These are phyloP conservation scores for Macrocentrus cingulum DNA, from an alignment of 1,140 invertebrate genomes.

Conservation along the genomic window DNA sequence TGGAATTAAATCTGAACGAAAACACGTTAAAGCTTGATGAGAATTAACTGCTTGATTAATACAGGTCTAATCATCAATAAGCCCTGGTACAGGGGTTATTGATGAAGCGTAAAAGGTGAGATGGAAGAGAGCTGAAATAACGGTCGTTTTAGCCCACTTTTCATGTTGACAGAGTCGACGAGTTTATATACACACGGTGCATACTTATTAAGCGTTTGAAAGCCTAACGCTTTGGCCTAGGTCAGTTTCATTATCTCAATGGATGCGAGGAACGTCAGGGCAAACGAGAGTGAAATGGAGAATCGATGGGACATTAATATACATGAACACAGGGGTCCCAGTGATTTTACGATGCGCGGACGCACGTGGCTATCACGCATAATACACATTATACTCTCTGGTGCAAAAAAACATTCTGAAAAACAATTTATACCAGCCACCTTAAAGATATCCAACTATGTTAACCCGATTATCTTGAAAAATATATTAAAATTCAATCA, in stretches of 20 bases:
- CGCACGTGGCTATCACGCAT: not conserved
- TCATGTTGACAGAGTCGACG: not conserved
- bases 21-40: too few species aligned
- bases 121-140: not conserved
- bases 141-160: not conserved
- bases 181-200: not conserved
- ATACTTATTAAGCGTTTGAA: conserved; percentile 13
- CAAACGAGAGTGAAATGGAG: conserved; percentile 25
- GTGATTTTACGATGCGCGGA: conserved; percentile 12
- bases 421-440: too few species aligned
- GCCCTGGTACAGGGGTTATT: too few species aligned
- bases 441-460: too few species aligned
- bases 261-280: not conserved
- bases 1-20: too few species aligned
- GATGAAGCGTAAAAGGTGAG: too few species aligned
- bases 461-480: too few species aligned
- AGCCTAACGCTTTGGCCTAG: conserved; percentile 15
- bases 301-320: conserved; percentile 28
- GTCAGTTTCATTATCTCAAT: conserved; percentile 27
- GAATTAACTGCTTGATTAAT: too few species aligned
- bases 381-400: too few species aligned
- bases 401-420: too few species aligned
- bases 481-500: too few species aligned
- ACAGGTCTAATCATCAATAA: too few species aligned
- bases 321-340: conserved; percentile 20